Conservation (phyloP, 2,113 vertebrate genomes). For the Elachura formosa region DNA sequence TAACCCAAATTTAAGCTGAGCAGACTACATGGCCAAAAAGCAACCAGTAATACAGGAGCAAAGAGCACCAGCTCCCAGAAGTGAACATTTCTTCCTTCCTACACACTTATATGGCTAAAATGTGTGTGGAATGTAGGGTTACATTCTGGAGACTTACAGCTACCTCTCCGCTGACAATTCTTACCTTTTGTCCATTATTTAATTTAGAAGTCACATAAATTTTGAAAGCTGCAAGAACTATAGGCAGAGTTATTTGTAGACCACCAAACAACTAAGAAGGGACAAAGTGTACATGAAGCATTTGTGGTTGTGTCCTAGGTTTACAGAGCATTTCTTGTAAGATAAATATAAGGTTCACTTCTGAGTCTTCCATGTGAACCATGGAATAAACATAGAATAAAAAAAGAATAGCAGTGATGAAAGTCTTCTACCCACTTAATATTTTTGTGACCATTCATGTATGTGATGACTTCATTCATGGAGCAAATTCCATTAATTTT, state of each 20-base stretch:
- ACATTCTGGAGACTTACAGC: background rate
- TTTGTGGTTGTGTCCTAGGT: background rate
- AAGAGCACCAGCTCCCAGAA: background rate
- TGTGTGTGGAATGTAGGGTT: background rate
- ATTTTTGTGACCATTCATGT: background rate
- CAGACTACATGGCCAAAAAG: background rate
- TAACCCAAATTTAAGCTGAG: background rate
- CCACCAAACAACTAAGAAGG: background rate
- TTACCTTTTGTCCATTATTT: background rate
- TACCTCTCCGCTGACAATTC: background rate
- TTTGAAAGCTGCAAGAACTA: background rate
- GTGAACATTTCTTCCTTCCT: background rate
- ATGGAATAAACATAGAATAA: background rate
- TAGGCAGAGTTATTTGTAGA: background rate
- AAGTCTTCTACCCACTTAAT: background rate
- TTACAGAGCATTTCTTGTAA: background rate
- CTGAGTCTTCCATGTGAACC: background rate
- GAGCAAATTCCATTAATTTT: background rate
- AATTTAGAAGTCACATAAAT: background rate
- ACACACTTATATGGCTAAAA: background rate
- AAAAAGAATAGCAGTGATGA: background rate
- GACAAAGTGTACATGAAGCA: background rate
- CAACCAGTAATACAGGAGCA: background rate
- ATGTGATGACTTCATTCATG: background rate
- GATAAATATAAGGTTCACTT: background rate